Evolutionary conservation across 2,113 vertebrate genomes (phyloP).

Genomic region (Phasianus colchicus): DNA sequence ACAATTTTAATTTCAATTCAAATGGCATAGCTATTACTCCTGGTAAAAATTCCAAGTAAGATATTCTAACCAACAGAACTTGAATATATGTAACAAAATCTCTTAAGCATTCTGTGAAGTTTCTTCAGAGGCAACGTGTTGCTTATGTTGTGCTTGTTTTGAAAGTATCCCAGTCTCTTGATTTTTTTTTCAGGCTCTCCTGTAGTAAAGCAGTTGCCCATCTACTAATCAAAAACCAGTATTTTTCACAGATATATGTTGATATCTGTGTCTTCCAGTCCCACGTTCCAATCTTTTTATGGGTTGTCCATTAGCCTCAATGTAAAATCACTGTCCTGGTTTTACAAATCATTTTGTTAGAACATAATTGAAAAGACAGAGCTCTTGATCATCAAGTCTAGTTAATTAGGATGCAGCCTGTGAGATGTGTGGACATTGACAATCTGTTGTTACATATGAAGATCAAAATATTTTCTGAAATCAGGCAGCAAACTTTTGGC

Average conservation of each 20-base stretch:
- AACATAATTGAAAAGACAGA: conserved; percentile 49
- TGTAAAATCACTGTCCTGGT: conserved; percentile 6
- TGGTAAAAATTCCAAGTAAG: background rate
- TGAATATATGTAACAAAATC: background rate
- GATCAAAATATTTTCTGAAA: conserved; percentile 56
- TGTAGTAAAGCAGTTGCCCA: background rate
- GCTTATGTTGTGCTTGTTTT: background rate
- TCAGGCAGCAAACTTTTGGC: conserved; percentile 40
- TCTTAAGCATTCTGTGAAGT: background rate
- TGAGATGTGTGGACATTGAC: conserved; percentile 26
- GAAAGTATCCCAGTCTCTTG: background rate
- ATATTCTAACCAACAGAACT: background rate
- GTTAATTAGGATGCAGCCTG: conserved; percentile 58
- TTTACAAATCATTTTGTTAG: conserved; percentile 37
- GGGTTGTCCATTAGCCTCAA: background rate
- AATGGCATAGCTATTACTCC: background rate
- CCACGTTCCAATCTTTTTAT: background rate
- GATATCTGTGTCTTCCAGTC: background rate
- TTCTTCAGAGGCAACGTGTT: background rate
- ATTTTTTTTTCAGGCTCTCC: background rate
- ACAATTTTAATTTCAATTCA: background rate
- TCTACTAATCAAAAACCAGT: background rate
- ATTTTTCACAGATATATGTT: background rate
- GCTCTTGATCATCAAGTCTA: conserved; percentile 45
- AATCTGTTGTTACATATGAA: conserved; percentile 60